Evolutionary conservation across 2,888 invertebrate genomes (phyloP), one percentile per base, ranked within the genome.

Genomic region (Leucania comma): DNA sequence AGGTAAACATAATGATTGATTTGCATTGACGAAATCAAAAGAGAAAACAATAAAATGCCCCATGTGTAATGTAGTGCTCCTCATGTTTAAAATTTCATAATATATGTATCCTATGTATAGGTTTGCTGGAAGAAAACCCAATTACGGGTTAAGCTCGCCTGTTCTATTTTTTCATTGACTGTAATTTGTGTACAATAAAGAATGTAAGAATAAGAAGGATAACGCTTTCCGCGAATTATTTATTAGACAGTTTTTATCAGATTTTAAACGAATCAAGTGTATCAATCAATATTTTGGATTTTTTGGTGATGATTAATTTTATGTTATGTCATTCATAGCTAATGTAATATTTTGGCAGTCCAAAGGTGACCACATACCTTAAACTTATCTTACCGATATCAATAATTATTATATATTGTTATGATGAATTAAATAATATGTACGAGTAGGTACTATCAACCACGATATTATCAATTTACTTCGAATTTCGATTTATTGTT

Each of bases 401-500:
- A 70, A 58, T 58, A 20, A 48, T 48, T 46, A 46, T 42, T 42
- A 20, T 48, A 48, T n/a, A 48, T n/a, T 48, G n/a, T n/a, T 48
- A 67, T 8, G 20, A 24, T 35, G 22, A 75, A 24, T 38, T 38
- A 67, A 20, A 48, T 38, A 29, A n/a, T n/a, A n/a, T n/a, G n/a
- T n/a, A n/a, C n/a, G n/a, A n/a, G n/a, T 29, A 2, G 5, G 14
- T 22, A n/a, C 6, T 57, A 72, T 72, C 71, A 14, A 8, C 12
- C 1, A 46, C 1, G n/a, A 29, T 53, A 78, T 70, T 53, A 78
- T 70, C 71, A 24, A 6, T 58, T 58, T 78, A 58, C 78, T 29
- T 22, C 20, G 71, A 70, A 72, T 24, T 78, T n/a, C 26, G 9
- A 35, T 35, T 53, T 67, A 5, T 5, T 20, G 6, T 71, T 53